Conservation (phyloP, 2,797 vertebrate genomes). For the Phalloptychus januarius region DNA sequence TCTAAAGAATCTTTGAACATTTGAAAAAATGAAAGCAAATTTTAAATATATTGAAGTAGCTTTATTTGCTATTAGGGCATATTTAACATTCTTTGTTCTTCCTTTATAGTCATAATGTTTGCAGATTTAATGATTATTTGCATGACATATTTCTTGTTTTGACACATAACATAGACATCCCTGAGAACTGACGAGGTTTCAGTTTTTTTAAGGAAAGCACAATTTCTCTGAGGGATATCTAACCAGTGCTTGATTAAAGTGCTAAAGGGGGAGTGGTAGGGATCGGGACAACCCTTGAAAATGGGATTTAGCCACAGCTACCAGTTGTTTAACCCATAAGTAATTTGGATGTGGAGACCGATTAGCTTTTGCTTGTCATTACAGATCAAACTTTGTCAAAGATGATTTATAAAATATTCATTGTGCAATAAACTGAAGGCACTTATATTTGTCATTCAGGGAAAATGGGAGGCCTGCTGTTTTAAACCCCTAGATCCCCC, state of each 20-base stretch:
- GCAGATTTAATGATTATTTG: neutral
- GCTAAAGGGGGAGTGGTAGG: neutral
- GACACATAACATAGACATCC: neutral
- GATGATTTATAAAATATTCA: constrained; percentile 61
- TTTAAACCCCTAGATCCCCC: constrained; percentile 83
- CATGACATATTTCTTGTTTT: neutral
- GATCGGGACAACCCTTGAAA: neutral
- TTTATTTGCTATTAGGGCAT: neutral
- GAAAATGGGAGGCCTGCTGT: constrained; percentile 79
- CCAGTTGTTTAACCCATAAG: neutral
- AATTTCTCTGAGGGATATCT: neutral
- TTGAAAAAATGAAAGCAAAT: neutral
- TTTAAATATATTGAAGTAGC: neutral
- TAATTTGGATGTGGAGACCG: constrained; percentile 18
- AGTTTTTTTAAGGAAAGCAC: neutral
- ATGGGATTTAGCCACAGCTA: neutral
- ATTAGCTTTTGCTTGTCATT: constrained; percentile 51
- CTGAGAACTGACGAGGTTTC: neutral
- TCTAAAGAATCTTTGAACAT: neutral
- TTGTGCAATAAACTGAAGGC: constrained; percentile 64
- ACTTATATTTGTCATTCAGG: constrained; percentile 71
- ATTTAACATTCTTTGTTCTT: neutral
- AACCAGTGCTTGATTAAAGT: neutral
- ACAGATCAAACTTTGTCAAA: constrained; percentile 62
- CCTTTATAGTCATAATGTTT: neutral